A percentile compares a stretch with the other conserved stretches of the same genome.
These are phyloP conservation scores for Henricia sp. DNA, from an alignment of 53 echinoderm and acorn worm genomes.

Conservation along the genomic window DNA sequence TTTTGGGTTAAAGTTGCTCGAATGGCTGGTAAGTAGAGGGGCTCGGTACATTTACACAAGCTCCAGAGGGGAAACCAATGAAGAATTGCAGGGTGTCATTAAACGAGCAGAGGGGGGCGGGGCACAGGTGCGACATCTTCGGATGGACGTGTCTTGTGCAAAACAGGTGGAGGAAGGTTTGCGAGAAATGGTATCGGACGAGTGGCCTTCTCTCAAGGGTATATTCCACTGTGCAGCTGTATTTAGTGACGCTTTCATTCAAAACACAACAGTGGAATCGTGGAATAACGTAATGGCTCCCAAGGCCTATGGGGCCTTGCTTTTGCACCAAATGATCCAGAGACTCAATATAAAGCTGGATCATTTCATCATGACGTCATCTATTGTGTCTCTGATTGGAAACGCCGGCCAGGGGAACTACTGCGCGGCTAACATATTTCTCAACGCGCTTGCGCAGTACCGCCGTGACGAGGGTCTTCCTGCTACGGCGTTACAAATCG, in stretches of 20 bases:
- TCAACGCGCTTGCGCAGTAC: constrained; percentile 51
- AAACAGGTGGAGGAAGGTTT: constrained; percentile 6
- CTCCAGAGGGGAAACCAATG: constrained; percentile 32
- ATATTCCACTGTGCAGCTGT: constrained; percentile 75
- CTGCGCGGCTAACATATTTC: constrained; percentile 66
- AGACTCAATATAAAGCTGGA: constrained; percentile 49
- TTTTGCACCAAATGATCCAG: constrained; percentile 65
- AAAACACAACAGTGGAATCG: constrained; percentile 25
- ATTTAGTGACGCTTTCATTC: constrained; percentile 54
- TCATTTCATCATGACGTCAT: constrained; percentile 61
- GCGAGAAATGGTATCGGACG: constrained; percentile 4
- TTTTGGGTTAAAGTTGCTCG: constrained; percentile 61
- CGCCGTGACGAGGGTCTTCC: constrained; percentile 55
- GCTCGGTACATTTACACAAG: constrained; percentile 50
- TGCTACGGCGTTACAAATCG: constrained; percentile 57
- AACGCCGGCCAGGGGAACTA: constrained; percentile 75
- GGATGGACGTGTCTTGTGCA: constrained; percentile 51
- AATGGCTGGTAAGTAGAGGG: constrained; percentile 66
- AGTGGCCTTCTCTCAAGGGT: constrained; percentile 49
- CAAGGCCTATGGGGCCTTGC: constrained; percentile 74
- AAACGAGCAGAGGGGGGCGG: neutral
- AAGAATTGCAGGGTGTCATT: constrained; percentile 17
- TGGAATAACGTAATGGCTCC: constrained; percentile 67
- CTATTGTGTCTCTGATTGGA: constrained; percentile 61
- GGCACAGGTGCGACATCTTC: constrained; percentile 38